Evolutionary conservation across 2,113 vertebrate genomes (phyloP).

Genomic region (Paedocypris sp.): DNA sequence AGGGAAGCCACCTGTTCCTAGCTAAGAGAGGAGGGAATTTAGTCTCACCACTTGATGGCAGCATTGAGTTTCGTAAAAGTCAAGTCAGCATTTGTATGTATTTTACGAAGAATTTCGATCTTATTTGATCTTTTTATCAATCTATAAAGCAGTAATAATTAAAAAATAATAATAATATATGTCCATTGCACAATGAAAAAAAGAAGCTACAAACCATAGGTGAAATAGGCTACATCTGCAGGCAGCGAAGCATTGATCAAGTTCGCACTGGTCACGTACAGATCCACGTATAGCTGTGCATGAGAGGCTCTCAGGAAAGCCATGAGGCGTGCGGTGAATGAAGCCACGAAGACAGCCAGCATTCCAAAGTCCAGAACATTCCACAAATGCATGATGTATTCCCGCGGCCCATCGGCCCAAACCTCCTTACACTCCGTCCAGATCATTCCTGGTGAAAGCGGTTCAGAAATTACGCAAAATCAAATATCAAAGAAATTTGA

Average conservation of each 20-base stretch:
- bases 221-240: conserved; percentile 75
- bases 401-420: conserved; percentile 74
- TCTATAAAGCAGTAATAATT: too few species aligned
- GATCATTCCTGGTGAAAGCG: conserved; percentile 69
- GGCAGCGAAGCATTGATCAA: conserved; percentile 71
- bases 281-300: conserved; percentile 74
- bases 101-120: not conserved
- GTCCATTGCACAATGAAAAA: too few species aligned
- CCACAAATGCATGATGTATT: conserved; percentile 75
- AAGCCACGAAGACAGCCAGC: conserved; percentile 78
- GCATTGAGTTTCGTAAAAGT: conserved; percentile 5
- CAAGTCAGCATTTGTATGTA: not conserved
- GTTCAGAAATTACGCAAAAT: too few species aligned
- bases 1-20: conserved; percentile 80
- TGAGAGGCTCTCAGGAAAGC: conserved; percentile 74
- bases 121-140: too few species aligned
- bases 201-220: conserved; percentile 66
- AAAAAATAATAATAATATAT: too few species aligned
- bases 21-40: conserved; percentile 51
- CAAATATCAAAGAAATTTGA: conserved; percentile 1
- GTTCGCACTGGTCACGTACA: conserved; percentile 60
- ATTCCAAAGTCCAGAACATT: conserved; percentile 79
- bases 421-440: conserved; percentile 85
- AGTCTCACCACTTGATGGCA: conserved; percentile 20
- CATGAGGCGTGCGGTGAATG: conserved; percentile 75